phyloP scores from a whole-genome alignment of 2,888 invertebrate species.

The Corythucha ciliata region DNA sequence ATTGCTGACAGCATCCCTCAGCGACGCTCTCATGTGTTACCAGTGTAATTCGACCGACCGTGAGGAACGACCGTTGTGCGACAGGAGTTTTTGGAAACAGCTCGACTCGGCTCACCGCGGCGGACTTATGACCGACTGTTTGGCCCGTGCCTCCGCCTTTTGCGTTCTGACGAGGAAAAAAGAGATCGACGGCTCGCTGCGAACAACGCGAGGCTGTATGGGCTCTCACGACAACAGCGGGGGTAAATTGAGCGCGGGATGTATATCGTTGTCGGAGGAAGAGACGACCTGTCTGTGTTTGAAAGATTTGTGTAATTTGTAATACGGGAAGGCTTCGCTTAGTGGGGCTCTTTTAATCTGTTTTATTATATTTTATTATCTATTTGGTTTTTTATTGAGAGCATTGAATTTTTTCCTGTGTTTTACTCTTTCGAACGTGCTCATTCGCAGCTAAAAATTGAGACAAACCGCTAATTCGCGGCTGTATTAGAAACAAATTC shows the following conservation, averaged over 20 bases:
- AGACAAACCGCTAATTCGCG: too few species aligned
- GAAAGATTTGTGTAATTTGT: conserved; percentile 15
- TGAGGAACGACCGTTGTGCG: conserved; percentile 9
- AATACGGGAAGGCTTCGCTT: too few species aligned
- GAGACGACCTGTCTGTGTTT: conserved; percentile 9
- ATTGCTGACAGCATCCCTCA: neutral
- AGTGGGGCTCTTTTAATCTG: too few species aligned
- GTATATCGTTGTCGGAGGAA: neutral
- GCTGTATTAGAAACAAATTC: too few species aligned
- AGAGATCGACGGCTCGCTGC: neutral
- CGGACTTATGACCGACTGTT: conserved; percentile 17
- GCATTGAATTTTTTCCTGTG: too few species aligned
- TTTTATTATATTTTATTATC: too few species aligned
- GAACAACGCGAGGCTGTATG: conserved; percentile 13
- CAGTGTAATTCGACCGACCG: conserved; percentile 15
- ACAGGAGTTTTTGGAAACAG: conserved; percentile 18
- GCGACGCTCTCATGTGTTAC: conserved; percentile 13
- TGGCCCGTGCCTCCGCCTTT: neutral
- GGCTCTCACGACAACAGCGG: neutral
- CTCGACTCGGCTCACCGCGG: conserved; percentile 5
- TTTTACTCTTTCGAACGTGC: too few species aligned
- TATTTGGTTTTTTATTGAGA: too few species aligned
- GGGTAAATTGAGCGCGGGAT: conserved; percentile 2
- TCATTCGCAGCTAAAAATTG: too few species aligned
- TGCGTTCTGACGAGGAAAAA: conserved; percentile 11